Evolutionary conservation across 2,888 invertebrate genomes (phyloP).

Genomic region (Agrotis puta): DNA sequence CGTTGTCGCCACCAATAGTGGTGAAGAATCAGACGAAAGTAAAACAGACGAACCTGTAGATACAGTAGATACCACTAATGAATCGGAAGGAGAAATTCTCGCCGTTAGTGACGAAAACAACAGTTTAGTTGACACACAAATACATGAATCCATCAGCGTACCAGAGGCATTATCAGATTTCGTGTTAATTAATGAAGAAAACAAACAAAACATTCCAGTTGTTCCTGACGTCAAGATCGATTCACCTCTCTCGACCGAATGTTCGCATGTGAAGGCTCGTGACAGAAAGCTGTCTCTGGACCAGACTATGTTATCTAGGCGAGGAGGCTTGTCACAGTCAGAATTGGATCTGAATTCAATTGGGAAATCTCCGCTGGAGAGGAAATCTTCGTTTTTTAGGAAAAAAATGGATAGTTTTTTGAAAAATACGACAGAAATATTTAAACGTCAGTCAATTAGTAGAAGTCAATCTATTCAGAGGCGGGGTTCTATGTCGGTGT

Average conservation of each 20-base stretch:
- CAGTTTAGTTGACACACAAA: conserved; percentile 29
- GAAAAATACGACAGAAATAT: conserved; percentile 86
- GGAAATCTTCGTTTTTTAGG: conserved; percentile 87
- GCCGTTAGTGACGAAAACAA: conserved; percentile 40
- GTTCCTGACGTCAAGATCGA: conserved; percentile 48
- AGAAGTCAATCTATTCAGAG: conserved; percentile 74
- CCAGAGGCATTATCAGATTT: conserved; percentile 64
- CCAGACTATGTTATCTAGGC: conserved; percentile 80
- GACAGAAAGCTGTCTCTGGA: conserved; percentile 86
- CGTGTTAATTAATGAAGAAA: conserved; percentile 47
- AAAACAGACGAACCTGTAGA: conserved; percentile 47
- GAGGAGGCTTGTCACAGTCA: conserved; percentile 83
- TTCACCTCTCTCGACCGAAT: conserved; percentile 53
- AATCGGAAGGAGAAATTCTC: conserved; percentile 30
- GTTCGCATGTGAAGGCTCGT: conserved; percentile 62
- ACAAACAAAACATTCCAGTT: conserved; percentile 39
- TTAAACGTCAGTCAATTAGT: conserved; percentile 78
- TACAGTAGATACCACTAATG: conserved; percentile 38
- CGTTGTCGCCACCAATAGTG: conserved; percentile 56
- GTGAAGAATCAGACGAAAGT: conserved; percentile 37
- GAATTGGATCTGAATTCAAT: conserved; percentile 85
- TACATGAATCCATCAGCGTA: conserved; percentile 64
- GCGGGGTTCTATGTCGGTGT: conserved; percentile 82
- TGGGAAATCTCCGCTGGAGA: conserved; percentile 84
- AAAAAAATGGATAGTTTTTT: conserved; percentile 88